phyloP scores from a whole-genome alignment of 1,140 invertebrate species.

The Leptinotarsa undecemlineata region DNA sequence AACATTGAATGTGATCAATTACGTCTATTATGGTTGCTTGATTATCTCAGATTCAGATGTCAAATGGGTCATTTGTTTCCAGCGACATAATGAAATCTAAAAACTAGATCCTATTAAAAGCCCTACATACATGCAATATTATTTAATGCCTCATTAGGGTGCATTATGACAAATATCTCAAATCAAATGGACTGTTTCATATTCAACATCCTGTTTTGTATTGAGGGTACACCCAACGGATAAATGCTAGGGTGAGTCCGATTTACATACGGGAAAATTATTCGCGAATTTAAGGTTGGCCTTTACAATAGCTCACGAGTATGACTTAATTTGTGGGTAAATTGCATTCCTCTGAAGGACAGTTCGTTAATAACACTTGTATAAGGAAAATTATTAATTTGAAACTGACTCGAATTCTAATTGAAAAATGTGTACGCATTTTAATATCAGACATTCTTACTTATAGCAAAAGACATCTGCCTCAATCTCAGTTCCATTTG shows the following conservation, averaged over 20 bases:
- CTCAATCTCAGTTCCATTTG: no score
- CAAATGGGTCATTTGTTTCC: no score
- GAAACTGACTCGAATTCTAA: no score
- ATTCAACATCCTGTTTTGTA: conserved; percentile 16
- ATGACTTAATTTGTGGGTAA: conserved; percentile 6
- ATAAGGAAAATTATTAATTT: no score
- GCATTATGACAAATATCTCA: neutral
- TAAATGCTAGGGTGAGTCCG: conserved; percentile 15
- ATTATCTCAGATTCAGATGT: no score
- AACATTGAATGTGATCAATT: no score
- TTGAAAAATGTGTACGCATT: no score
- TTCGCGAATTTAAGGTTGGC: conserved; percentile 6
- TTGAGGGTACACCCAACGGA: conserved; percentile 7
- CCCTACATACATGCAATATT: neutral
- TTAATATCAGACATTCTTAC: no score
- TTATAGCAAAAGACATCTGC: no score
- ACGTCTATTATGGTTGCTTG: no score
- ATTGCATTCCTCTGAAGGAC: conserved; percentile 7
- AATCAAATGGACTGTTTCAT: neutral
- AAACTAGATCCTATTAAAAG: no score
- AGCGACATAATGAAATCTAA: no score
- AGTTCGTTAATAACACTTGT: neutral
- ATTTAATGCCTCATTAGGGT: neutral
- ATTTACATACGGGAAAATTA: conserved; percentile 10
- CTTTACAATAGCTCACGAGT: conserved; percentile 13